Evolutionary conservation across 1,140 invertebrate species (phyloP), one percentile per base, ranked within the genome.

Genomic region (Magallana angulata): DNA sequence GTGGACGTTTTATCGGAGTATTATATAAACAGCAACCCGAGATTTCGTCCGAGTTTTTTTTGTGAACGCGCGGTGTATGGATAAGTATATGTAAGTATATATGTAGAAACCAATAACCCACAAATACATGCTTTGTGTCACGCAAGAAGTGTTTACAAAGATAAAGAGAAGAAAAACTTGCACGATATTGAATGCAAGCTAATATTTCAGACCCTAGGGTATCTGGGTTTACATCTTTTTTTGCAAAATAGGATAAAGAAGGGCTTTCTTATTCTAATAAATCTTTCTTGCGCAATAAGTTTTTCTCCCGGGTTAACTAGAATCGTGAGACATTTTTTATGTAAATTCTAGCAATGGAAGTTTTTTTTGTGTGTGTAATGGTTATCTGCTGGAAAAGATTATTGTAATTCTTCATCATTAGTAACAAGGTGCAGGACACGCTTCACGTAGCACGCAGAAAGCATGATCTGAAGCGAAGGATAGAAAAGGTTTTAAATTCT

Each of bases 381-480:
- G 36, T 76, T 76, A 30, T 36, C 68, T 76, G 68, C 68, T 76
- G 36, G 30, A 76, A 30, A 30, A 30, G 36, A 30, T 48, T 48
- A 48, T 24, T 76, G 18, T 30, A 76, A 76, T 76, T 76, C 68
- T 76, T 76, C 68, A 76, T 76, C 68, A 76, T 76, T 76, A 48
- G 68, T 76, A 30, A 76, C 36, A 76, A 76, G 24, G 8, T 24
- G 30, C 36, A 30, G 8, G 68, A 30, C 36, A 24, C 24, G 68
- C 18, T 36, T 76, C 24, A 30, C 68, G 30, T 1, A 24, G 11
- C 68, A 76, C 36, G 68, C 68, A 24, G 8, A 76, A 36, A 12
- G n/a, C 36, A 48, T 48, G 36, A 48, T 48, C 36, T 48, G 36
- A 48, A 48, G 36, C 36, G 36, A 48, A 48, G 36, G 36, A 48